These are phyloP conservation scores for Pimephales promelas DNA, from an alignment of 2,113 vertebrate species.

Conservation along the genomic window DNA sequence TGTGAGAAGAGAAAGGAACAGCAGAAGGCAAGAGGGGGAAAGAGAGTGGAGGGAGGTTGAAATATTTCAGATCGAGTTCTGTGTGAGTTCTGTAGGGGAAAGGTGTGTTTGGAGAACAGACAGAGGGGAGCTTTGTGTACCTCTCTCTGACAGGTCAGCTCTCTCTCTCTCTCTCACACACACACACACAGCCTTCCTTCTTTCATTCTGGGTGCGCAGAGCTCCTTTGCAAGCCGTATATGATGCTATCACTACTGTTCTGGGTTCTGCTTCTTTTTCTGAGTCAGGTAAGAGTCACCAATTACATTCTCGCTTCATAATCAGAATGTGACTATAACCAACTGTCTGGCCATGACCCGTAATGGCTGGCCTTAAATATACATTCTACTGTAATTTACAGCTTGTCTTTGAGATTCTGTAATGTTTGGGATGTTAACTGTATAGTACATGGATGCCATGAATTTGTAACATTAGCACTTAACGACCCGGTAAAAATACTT, in stretches of 20 bases:
- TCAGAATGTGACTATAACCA: background rate
- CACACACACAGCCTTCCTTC: slow-evolving; percentile 1
- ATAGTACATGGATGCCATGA: background rate
- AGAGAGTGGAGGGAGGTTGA: slow-evolving; percentile 67
- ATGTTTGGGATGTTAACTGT: background rate
- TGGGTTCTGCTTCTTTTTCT: slow-evolving; percentile 22
- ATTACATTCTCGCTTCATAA: slow-evolving; percentile 1
- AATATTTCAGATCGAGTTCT: slow-evolving; percentile 81
- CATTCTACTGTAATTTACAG: background rate
- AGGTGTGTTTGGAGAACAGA: slow-evolving; percentile 81
- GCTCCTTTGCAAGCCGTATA: background rate
- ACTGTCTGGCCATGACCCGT: background rate
- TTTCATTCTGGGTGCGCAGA: slow-evolving; percentile 2
- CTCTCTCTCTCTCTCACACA: slow-evolving; percentile 28
- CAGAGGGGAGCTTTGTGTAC: slow-evolving; percentile 90
- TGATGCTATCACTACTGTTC: slow-evolving; percentile 5
- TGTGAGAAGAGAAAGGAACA: background rate
- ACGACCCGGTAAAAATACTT: background rate
- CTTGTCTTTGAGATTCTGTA: background rate
- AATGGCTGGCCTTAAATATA: background rate
- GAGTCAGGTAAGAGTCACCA: slow-evolving; percentile 20
- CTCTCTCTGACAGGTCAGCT: slow-evolving; percentile 68
- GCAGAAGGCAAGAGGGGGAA: background rate
- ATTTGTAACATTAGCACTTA: background rate
- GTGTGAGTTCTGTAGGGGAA: slow-evolving; percentile 61